Base-by-base conservation (phyloP, 2,888 invertebrate genomes). In the Ophion costatus region DNA sequence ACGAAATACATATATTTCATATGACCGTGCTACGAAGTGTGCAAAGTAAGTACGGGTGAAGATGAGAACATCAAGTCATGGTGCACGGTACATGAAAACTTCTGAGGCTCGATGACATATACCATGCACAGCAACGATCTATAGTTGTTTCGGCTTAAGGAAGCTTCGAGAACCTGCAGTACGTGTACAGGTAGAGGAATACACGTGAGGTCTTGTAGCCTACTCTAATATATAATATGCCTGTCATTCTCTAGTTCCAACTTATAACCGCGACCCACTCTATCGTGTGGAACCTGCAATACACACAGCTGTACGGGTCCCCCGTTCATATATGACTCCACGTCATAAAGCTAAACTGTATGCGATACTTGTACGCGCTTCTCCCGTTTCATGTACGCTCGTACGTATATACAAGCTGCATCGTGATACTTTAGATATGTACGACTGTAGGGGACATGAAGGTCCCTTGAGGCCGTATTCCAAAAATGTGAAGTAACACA, bases 131-230 rank as follows among this genome's bases (percentile, higher is more conserved):
- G 38, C 17, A 57, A 38, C 22, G 38, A 77, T 66, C 67, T 77
- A 42, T 33, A 59, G 59, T 76, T 20, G 71, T 83, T 71, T 76
- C 66, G 71, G 51, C 71, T 59, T 71, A 22, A 61, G 66, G 66
- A 76, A 76, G 66, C 29, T 38, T 73, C 80, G 64, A 71, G 59
- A 57, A 80, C 70, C 70, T 75, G 64, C 38, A 51, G 22, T 75
- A 63, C 66, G 63, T 83, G 51, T 24, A 74, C 67, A 74, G 42
- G 45, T 24, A 63, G 45, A 51, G 51, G 51, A 51, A 51, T 51
- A 17, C 51, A 75, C 51, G 51, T 75, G n/a, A n/a, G 22, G 22
- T 59, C 67, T 67, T 67, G 67, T 67, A 42, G 51, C 67, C 22
- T 22, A 51, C 64, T 45, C 66, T 42, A 22, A 33, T 59, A 59